phyloP scores from a whole-genome alignment of 1,140 invertebrate species.

The Monomorium pharaonis region DNA sequence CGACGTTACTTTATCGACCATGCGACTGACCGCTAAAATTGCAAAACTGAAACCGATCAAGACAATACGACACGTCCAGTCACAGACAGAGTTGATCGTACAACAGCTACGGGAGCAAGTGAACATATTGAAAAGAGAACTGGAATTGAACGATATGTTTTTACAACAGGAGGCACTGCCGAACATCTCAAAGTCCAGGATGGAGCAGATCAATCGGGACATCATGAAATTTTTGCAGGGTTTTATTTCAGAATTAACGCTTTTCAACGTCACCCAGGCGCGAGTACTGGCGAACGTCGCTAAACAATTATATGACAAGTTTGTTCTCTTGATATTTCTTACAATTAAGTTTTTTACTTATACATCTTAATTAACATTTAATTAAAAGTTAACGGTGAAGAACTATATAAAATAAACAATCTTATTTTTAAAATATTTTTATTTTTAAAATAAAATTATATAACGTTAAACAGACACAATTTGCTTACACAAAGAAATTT shows the following conservation, averaged over 20 bases:
- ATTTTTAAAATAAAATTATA: no score
- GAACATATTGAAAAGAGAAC: conserved; percentile 55
- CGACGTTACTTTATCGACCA: conserved; percentile 59
- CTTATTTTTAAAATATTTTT: no score
- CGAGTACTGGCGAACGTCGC: conserved; percentile 55
- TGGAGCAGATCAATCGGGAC: conserved; percentile 58
- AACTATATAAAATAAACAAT: no score
- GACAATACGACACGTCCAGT: conserved; percentile 30
- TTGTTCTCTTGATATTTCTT: neutral
- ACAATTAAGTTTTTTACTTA: neutral
- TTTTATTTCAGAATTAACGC: conserved; percentile 56
- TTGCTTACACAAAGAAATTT: no score
- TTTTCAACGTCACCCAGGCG: conserved; percentile 60
- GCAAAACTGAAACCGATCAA: conserved; percentile 44
- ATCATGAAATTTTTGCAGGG: conserved; percentile 59
- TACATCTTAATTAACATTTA: neutral
- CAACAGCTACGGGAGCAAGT: conserved; percentile 51
- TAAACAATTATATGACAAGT: conserved; percentile 69
- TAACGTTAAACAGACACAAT: no score
- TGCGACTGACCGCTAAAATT: conserved; percentile 55
- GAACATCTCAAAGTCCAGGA: conserved; percentile 62
- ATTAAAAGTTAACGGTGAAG: neutral
- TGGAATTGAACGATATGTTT: conserved; percentile 65
- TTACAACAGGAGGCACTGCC: conserved; percentile 58
- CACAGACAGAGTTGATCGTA: conserved; percentile 4